Percentiles rank a stretch among this genome's conserved stretches.
These are phyloP conservation scores for Eptesicus fuscus DNA, from an alignment of 2,113 vertebrate genomes.

Conservation along the genomic window DNA sequence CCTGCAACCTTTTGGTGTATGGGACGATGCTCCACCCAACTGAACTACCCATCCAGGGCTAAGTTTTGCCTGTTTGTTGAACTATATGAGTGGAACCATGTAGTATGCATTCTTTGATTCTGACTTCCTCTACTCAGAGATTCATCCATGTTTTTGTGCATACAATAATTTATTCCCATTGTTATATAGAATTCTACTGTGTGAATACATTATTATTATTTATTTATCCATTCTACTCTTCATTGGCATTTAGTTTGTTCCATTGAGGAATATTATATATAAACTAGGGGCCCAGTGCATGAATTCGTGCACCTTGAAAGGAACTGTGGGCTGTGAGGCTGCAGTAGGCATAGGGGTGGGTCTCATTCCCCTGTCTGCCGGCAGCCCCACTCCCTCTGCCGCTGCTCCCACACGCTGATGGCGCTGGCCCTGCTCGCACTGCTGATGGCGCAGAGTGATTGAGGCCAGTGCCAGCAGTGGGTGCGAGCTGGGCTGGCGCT, in stretches of 20 bases:
- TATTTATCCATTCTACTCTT: neutral
- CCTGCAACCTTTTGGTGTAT: neutral
- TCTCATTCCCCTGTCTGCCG: too few species aligned
- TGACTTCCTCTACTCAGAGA: neutral
- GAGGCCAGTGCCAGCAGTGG: too few species aligned
- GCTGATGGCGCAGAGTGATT: too few species aligned
- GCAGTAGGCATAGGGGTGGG: too few species aligned
- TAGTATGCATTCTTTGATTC: neutral
- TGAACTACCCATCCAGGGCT: neutral
- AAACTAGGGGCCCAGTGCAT: too few species aligned
- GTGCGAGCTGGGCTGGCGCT: too few species aligned
- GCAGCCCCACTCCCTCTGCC: accelerated
- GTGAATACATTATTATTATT: neutral
- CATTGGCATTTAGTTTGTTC: neutral
- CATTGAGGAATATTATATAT: neutral
- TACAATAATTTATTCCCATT: neutral
- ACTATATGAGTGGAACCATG: neutral
- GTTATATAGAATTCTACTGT: neutral
- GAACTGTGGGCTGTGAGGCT: too few species aligned
- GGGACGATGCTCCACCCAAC: neutral
- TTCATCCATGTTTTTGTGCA: neutral
- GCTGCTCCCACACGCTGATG: too few species aligned
- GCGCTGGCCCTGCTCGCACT: too few species aligned
- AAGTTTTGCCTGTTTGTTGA: neutral
- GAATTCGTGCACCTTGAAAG: too few species aligned